phyloP scores from a whole-genome alignment of 1,140 invertebrate genomes.

The Drosophila triauraria region DNA sequence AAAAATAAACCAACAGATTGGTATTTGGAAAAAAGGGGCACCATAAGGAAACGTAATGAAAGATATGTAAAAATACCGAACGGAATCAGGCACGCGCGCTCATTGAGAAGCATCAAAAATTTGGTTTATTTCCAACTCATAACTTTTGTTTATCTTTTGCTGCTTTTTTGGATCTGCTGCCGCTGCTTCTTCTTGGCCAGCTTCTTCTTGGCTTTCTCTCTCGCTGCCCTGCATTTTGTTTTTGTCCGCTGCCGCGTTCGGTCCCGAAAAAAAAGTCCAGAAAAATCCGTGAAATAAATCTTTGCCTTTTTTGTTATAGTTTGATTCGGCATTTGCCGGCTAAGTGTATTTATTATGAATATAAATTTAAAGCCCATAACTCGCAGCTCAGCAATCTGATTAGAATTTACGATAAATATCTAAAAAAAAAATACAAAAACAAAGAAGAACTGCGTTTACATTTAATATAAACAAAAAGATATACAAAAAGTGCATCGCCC shows the following conservation, averaged over 20 bases:
- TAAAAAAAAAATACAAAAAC: conserved; percentile 15
- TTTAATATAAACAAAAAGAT: conserved; percentile 1
- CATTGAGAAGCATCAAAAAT: conserved; percentile 64
- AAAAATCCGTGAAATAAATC: conserved; percentile 14
- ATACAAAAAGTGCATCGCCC: conserved; percentile 1
- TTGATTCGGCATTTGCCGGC: conserved; percentile 9
- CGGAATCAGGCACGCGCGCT: conserved; percentile 41
- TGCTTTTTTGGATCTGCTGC: conserved; percentile 30
- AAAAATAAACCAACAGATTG: conserved; percentile 32
- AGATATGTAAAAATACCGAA: conserved; percentile 25
- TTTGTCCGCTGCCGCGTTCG: conserved; percentile 50
- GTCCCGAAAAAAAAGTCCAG: conserved; percentile 21
- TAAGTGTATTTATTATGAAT: conserved; percentile 34
- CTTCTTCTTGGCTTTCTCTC: conserved; percentile 24
- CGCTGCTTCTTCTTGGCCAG: neutral
- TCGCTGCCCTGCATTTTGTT: conserved; percentile 36
- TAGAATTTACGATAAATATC: conserved; percentile 20
- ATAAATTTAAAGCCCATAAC: neutral
- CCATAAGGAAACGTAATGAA: conserved; percentile 49
- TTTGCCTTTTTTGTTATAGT: neutral
- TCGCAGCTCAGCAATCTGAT: conserved; percentile 4
- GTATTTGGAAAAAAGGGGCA: conserved; percentile 15
- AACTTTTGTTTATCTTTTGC: conserved; percentile 78
- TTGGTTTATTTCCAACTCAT: conserved; percentile 80
- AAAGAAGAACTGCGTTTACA: neutral